Base-by-base conservation (phyloP, 2,797 vertebrate species). In the Mallotus villosus region DNA sequence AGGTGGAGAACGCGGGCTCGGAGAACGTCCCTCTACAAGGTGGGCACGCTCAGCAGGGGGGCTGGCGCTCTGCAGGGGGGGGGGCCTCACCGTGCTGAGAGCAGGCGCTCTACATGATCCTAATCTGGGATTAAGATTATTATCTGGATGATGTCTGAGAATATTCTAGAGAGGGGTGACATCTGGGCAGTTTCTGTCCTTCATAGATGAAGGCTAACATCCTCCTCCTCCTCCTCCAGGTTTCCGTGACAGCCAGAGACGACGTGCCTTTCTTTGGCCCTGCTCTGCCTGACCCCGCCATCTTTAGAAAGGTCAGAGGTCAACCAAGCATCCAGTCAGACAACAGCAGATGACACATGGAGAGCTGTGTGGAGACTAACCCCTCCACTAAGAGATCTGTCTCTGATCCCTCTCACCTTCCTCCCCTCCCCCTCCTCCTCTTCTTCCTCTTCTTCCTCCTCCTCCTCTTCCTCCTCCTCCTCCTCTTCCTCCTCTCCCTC, bases 221-320 rank as follows among this genome's bases (percentile, higher is more conserved):
- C 6, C 46, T 49, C 46, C 46, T 12, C 46, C 16, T 49, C 46
- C 46, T 49, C 46, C 46, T 78, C 7, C 87, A 95, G 94, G 94
- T 95, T 65, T 95, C 95, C 0, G 93, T 95, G 81, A 95, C 94
- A 0, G 94, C 95, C 0, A 90, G 95, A 27, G 94, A 95, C 0
- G 95, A 94, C 0, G 94, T 95, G 19, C 94, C 95, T 70, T 94
- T 93, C 78, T 96, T 95, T 0, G 94, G 94, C 0, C 95, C 95
- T 0, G 88, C 92, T 0, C 90, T 95, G 25, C 94, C 94, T 0
- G 90, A 93, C 72, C 94, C 95, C 0, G 92, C 94, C 0, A 32
- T 95, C 70, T 96, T 95, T 86, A 92, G 87, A 76, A 96, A 96
- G 93, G 95, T 94, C 76, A 85, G 85, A n/a, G 17, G 27, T 29